phyloP scores from a whole-genome alignment of 2,113 vertebrate genomes.

The Syngnathus scovelli region DNA sequence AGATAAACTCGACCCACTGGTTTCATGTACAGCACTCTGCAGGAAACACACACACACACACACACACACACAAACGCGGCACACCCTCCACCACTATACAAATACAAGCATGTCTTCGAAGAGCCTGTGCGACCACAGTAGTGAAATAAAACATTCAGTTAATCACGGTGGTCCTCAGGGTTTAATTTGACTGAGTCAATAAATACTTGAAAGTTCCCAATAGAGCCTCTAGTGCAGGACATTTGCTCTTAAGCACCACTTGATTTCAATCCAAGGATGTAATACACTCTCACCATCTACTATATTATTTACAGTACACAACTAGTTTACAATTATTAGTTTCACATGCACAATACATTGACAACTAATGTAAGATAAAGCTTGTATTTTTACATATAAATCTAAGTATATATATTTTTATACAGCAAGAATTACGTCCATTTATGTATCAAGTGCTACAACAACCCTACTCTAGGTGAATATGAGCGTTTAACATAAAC shows the following conservation, averaged over 20 bases:
- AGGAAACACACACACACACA: constrained; percentile 16
- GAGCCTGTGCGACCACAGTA: constrained; percentile 14
- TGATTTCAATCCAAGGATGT: constrained; percentile 47
- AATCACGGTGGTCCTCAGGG: constrained; percentile 33
- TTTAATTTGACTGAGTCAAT: constrained; percentile 54
- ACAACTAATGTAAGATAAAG: no score
- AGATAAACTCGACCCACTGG: constrained; percentile 36
- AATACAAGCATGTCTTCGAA: neutral
- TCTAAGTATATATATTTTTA: no score
- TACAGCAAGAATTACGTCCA: no score
- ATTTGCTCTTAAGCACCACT: constrained; percentile 31
- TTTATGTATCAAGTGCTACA: no score
- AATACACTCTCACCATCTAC: neutral
- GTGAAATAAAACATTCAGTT: constrained; percentile 39
- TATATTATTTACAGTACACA: neutral
- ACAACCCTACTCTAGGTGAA: no score
- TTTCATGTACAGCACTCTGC: constrained; percentile 32
- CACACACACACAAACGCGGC: constrained; percentile 7
- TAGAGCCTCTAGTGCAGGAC: constrained; percentile 25
- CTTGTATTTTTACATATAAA: no score
- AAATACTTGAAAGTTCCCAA: constrained; percentile 37
- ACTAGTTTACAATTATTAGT: neutral
- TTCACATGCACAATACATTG: neutral
- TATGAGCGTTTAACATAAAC: neutral
- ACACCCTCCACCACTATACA: neutral